Evolutionary conservation across 2,797 vertebrate genomes (phyloP).

Genomic region (Mormyrus proboscirostris): DNA sequence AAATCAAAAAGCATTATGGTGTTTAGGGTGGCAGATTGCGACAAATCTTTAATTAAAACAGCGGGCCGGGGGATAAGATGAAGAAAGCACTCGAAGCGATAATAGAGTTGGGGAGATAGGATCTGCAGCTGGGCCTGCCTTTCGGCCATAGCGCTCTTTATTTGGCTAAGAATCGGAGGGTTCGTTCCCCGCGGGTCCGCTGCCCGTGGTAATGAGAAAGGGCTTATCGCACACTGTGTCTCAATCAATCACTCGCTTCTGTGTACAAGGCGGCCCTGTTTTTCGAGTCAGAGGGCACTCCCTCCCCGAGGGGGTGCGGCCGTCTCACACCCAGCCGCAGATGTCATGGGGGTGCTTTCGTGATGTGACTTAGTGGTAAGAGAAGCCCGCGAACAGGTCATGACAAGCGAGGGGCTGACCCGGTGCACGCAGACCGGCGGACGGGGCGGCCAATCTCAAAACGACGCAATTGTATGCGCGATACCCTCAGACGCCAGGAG

Average conservation of each 20-base stretch:
- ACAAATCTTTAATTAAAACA: slow-evolving; percentile 65
- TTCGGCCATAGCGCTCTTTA: slow-evolving; percentile 53
- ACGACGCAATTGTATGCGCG: neutral
- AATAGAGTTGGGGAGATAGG: slow-evolving; percentile 50
- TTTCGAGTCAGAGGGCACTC: neutral
- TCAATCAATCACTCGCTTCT: slow-evolving; percentile 36
- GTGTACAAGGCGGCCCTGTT: slow-evolving; percentile 2
- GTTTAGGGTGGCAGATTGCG: slow-evolving; percentile 50
- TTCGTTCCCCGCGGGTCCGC: slow-evolving; percentile 44
- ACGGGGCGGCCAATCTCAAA: neutral
- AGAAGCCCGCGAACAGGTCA: neutral
- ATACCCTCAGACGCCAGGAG: neutral
- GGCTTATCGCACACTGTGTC: slow-evolving; percentile 34
- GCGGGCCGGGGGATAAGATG: slow-evolving; percentile 56
- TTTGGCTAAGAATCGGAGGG: slow-evolving; percentile 46
- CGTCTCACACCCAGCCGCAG: neutral
- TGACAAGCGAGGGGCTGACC: neutral
- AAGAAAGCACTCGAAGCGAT: slow-evolving; percentile 54
- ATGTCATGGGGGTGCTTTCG: neutral
- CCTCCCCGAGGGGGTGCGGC: neutral
- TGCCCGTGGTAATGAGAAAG: slow-evolving; percentile 28
- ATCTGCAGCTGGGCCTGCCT: slow-evolving; percentile 64
- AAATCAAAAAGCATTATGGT: slow-evolving; percentile 57
- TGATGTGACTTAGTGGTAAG: neutral
- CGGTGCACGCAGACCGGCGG: neutral